A percentile compares a stretch with the other conserved stretches of the same genome.
Evolutionary conservation across 2,797 vertebrate species (phyloP).

Genomic region (Limosa lapponica): DNA sequence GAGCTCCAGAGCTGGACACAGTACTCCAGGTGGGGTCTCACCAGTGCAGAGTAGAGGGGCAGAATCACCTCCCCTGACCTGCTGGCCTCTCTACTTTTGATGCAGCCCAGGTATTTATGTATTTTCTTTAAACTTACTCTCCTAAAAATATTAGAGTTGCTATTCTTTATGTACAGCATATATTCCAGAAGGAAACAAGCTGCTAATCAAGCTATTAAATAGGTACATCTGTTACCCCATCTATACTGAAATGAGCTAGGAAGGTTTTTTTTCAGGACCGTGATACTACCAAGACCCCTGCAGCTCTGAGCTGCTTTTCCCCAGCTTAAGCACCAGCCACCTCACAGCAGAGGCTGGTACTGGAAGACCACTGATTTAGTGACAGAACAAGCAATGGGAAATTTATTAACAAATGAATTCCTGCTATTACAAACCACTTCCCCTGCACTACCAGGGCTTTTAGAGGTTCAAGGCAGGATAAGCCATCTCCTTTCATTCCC

Average conservation of each 20-base stretch:
- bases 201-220: not conserved
- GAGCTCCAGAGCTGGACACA: not conserved
- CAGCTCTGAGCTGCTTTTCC: not conserved
- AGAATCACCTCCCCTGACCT: not conserved
- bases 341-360: not conserved
- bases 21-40: not conserved
- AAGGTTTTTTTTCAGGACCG: not conserved
- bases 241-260: not conserved
- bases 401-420: slow-evolving; percentile 33
- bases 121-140: not conserved
- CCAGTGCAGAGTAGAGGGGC: not conserved
- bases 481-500: not conserved
- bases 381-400: not conserved
- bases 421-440: slow-evolving; percentile 35
- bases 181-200: not conserved
- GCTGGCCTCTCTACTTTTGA: not conserved
- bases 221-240: not conserved
- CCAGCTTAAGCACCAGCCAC: not conserved
- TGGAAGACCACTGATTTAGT: not conserved
- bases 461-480: not conserved
- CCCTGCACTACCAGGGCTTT: not conserved
- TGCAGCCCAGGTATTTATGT: not conserved
- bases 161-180: not conserved
- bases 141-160: not conserved
- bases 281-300: not conserved